phyloP scores from a whole-genome alignment of 1,140 invertebrate species.

The Cotesia vestalis region DNA sequence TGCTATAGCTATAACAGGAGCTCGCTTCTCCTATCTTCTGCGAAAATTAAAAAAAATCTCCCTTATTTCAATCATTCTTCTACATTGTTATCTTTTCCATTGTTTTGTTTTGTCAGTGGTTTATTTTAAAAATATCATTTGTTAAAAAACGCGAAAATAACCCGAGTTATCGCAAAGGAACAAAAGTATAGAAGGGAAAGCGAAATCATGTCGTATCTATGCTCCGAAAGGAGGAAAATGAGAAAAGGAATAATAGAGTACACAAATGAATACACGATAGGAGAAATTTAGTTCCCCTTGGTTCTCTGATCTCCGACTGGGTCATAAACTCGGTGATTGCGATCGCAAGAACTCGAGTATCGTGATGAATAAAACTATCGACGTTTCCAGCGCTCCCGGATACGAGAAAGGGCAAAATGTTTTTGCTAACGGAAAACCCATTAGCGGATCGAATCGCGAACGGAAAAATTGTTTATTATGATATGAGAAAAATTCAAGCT shows the following conservation, averaged over 20 bases:
- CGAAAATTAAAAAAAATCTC: background rate
- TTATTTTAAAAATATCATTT: slow-evolving; percentile 20
- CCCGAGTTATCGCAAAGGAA: slow-evolving; percentile 40
- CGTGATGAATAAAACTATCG: slow-evolving; percentile 29
- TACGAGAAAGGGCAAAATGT: too few species aligned
- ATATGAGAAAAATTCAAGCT: too few species aligned
- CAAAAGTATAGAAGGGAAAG: background rate
- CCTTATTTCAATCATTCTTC: slow-evolving; percentile 1
- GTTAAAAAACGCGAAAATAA: slow-evolving; percentile 39
- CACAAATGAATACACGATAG: slow-evolving; percentile 30
- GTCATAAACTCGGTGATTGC: slow-evolving; percentile 49
- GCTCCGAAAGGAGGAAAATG: slow-evolving; percentile 25
- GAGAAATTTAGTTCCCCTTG: slow-evolving; percentile 40
- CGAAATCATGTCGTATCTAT: slow-evolving; percentile 38
- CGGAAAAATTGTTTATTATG: too few species aligned
- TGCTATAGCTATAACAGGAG: slow-evolving; percentile 43
- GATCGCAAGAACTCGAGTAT: slow-evolving; percentile 38
- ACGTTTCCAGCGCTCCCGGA: background rate
- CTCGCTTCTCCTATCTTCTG: slow-evolving; percentile 43
- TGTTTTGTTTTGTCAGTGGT: slow-evolving; percentile 5
- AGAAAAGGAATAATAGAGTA: slow-evolving; percentile 12
- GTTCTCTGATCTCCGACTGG: slow-evolving; percentile 39
- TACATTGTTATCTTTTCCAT: slow-evolving; percentile 3
- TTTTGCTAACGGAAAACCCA: too few species aligned
- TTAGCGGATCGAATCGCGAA: too few species aligned